Evolutionary conservation across 2,888 invertebrate genomes (phyloP).

Genomic region (Drosophila limbata): DNA sequence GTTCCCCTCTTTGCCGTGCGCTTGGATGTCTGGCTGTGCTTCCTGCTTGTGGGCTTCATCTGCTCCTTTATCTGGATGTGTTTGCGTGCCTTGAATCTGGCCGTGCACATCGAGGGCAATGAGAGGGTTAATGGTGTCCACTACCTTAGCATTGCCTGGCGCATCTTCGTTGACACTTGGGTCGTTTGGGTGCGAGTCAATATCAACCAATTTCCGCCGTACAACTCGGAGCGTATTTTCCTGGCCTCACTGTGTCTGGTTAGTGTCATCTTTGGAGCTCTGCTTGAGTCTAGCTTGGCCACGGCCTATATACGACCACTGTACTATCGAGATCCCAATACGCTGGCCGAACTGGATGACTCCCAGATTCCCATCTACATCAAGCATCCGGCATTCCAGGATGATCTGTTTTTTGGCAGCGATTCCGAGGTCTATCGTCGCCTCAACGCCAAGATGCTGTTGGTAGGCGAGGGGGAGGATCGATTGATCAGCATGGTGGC

Average conservation of each 20-base stretch:
- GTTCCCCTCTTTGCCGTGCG: conserved; percentile 83
- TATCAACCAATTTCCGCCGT: conserved; percentile 81
- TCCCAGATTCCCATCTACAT: conserved; percentile 81
- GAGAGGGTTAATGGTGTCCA: neutral
- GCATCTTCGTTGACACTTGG: conserved; percentile 83
- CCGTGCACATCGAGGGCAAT: conserved; percentile 40
- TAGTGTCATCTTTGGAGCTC: conserved; percentile 84
- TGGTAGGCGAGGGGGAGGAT: conserved; percentile 72
- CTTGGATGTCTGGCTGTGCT: conserved; percentile 82
- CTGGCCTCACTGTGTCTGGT: conserved; percentile 83
- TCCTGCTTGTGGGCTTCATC: conserved; percentile 74
- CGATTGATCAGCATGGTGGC: conserved; percentile 77
- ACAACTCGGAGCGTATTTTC: conserved; percentile 83
- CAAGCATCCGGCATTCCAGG: conserved; percentile 84
- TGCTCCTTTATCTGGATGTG: conserved; percentile 79
- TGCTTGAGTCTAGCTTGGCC: conserved; percentile 85
- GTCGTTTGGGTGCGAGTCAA: conserved; percentile 83
- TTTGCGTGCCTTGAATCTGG: conserved; percentile 70
- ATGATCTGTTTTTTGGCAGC: conserved; percentile 83
- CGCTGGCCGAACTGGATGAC: conserved; percentile 82
- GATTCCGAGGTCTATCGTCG: conserved; percentile 79
- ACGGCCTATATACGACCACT: conserved; percentile 84
- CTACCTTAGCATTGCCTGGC: conserved; percentile 49
- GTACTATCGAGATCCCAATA: conserved; percentile 84
- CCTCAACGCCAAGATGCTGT: conserved; percentile 76